These are phyloP conservation scores for Otolemur garnettii DNA, from an alignment of 2,113 vertebrate genomes.

Conservation along the genomic window DNA sequence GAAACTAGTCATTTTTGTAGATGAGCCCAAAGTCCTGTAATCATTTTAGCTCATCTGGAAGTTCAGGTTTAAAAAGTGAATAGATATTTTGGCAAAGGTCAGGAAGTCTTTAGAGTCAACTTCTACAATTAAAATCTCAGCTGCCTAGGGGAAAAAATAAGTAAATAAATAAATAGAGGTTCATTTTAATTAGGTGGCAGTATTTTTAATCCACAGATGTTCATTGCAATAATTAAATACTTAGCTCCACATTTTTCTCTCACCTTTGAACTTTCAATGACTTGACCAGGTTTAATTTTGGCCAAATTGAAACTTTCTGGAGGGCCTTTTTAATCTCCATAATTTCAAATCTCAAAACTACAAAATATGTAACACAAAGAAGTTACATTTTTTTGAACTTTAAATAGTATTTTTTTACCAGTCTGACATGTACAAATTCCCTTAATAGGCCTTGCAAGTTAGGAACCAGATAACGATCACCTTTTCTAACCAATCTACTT, in stretches of 20 bases:
- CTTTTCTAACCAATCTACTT: neutral
- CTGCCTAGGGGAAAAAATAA: neutral
- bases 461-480: neutral
- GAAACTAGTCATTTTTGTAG: neutral
- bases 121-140: constrained; percentile 61
- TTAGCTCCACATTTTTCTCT: neutral
- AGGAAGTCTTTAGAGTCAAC: constrained; percentile 30
- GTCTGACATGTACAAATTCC: neutral
- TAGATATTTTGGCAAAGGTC: neutral
- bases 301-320: constrained; percentile 56
- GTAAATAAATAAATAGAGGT: neutral
- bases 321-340: neutral
- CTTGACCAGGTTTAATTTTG: constrained; percentile 46
- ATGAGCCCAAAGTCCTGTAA: neutral
- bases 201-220: neutral
- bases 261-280: constrained; percentile 45
- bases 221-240: constrained; percentile 41
- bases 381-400: neutral
- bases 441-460: constrained; percentile 25
- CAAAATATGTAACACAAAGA: constrained; percentile 41
- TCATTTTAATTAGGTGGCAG: constrained; percentile 61
- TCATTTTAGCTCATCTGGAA: neutral
- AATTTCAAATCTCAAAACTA: constrained; percentile 35
- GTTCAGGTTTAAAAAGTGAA: neutral
- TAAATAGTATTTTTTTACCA: constrained; percentile 34